phyloP scores from a whole-genome alignment of 2,888 invertebrate genomes.

The Baronia brevicornis region DNA sequence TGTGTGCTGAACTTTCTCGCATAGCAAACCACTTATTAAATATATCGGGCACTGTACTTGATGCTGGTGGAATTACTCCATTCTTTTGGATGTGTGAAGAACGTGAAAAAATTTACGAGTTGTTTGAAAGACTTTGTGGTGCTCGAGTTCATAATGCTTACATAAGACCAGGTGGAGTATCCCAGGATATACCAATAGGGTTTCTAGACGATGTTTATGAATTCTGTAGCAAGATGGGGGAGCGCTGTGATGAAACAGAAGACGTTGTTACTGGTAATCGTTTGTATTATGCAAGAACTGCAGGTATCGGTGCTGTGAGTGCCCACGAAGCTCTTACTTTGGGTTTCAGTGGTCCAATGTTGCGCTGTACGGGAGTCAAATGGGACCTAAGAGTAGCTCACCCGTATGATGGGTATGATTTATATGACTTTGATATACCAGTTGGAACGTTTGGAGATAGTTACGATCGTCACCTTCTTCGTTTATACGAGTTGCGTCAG shows the following conservation, averaged over 20 bases:
- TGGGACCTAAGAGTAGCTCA: constrained; percentile 89
- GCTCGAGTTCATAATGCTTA: constrained; percentile 90
- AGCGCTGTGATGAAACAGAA: constrained; percentile 89
- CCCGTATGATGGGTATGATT: constrained; percentile 90
- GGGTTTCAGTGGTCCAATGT: constrained; percentile 83
- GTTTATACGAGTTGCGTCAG: constrained; percentile 84
- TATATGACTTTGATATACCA: constrained; percentile 89
- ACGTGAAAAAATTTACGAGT: constrained; percentile 89
- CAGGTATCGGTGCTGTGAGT: constrained; percentile 82
- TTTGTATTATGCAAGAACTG: constrained; percentile 78
- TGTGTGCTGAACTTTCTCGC: constrained; percentile 85
- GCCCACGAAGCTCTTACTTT: constrained; percentile 86
- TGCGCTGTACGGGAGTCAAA: constrained; percentile 88
- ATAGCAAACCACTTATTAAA: constrained; percentile 88
- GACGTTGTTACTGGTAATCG: constrained; percentile 85
- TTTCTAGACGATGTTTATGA: constrained; percentile 87
- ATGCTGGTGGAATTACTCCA: constrained; percentile 91
- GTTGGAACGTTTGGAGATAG: constrained; percentile 88
- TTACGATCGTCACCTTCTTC: constrained; percentile 85
- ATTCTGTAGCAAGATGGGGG: constrained; percentile 78
- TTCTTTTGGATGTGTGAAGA: constrained; percentile 95
- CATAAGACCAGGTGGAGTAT: constrained; percentile 88
- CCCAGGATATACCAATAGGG: constrained; percentile 75
- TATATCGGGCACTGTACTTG: constrained; percentile 83
- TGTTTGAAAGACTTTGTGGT: constrained; percentile 88